A percentile compares a stretch with the other conserved stretches of the same genome.
Evolutionary conservation across 92 coral and sea anemone genomes (phyloP).

Genomic region (Palythoa grandis): DNA sequence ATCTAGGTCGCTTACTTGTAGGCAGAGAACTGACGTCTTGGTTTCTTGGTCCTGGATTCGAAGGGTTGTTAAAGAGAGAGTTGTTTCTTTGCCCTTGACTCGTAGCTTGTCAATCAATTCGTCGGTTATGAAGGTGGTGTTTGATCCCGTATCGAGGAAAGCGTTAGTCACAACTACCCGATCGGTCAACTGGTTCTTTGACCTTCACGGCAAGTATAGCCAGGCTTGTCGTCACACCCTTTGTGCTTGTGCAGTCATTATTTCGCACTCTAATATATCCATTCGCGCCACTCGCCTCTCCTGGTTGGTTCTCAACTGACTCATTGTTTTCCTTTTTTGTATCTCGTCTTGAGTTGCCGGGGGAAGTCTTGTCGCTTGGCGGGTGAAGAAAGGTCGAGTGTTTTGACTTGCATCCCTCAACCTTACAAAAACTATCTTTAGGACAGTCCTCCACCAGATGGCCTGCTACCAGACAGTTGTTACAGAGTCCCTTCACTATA

Average conservation of each 20-base stretch:
- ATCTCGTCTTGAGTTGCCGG: no score
- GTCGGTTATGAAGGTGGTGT: not conserved
- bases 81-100: not conserved
- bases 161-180: not conserved
- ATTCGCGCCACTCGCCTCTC: not conserved
- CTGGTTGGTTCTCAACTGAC: not conserved
- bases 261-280: no score
- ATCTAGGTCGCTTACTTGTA: conserved; percentile 15
- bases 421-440: not conserved
- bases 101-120: not conserved
- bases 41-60: not conserved
- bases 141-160: not conserved
- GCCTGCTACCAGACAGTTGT: no score
- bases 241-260: no score
- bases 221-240: not conserved
- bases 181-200: not conserved
- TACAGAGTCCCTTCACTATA: no score
- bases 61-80: conserved; percentile 1
- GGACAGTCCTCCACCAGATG: not conserved
- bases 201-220: conserved; percentile 5
- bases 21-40: conserved; percentile 1
- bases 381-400: no score
- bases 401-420: not conserved
- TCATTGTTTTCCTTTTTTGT: not conserved
- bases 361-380: no score